Evolutionary conservation across 2,888 invertebrate species (phyloP).

Genomic region (Xestobium rufovillosum): DNA sequence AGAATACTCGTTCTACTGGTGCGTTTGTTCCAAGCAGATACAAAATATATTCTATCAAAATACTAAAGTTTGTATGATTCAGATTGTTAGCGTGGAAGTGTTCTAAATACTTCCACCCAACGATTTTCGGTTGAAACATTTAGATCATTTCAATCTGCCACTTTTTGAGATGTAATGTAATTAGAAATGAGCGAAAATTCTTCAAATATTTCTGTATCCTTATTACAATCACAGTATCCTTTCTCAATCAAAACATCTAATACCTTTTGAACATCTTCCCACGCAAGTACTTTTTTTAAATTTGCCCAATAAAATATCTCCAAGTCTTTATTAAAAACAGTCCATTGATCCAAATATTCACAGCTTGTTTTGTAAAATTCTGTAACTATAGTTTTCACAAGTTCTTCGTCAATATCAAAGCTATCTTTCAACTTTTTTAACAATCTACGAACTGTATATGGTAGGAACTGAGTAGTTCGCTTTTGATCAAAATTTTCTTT

Average conservation of each 20-base stretch:
- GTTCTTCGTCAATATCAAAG: slow-evolving; percentile 28
- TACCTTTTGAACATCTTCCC: slow-evolving; percentile 23
- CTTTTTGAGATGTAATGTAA: slow-evolving; percentile 26
- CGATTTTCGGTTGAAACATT: slow-evolving; percentile 29
- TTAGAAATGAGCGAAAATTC: slow-evolving; percentile 29
- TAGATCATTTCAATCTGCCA: slow-evolving; percentile 29
- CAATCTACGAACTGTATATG: slow-evolving; percentile 19
- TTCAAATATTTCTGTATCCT: slow-evolving; percentile 30
- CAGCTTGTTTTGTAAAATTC: slow-evolving; percentile 24
- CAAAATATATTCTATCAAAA: slow-evolving; percentile 12
- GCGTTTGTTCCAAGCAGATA: too few species aligned
- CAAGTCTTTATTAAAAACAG: slow-evolving; percentile 24
- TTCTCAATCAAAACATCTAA: slow-evolving; percentile 26
- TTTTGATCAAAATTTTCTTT: slow-evolving; percentile 8
- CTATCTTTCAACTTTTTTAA: slow-evolving; percentile 30
- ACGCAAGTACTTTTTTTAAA: slow-evolving; percentile 23
- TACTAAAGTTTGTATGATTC: slow-evolving; percentile 4
- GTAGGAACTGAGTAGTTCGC: slow-evolving; percentile 20
- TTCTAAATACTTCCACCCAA: slow-evolving; percentile 26
- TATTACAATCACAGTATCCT: slow-evolving; percentile 24
- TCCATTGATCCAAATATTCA: slow-evolving; percentile 29
- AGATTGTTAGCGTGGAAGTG: slow-evolving; percentile 18
- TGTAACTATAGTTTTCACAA: slow-evolving; percentile 18
- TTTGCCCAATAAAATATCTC: slow-evolving; percentile 30
- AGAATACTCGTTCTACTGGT: too few species aligned